These are phyloP conservation scores for Dromiciops gliroides DNA, from an alignment of 2,113 vertebrate species.

Conservation along the genomic window DNA sequence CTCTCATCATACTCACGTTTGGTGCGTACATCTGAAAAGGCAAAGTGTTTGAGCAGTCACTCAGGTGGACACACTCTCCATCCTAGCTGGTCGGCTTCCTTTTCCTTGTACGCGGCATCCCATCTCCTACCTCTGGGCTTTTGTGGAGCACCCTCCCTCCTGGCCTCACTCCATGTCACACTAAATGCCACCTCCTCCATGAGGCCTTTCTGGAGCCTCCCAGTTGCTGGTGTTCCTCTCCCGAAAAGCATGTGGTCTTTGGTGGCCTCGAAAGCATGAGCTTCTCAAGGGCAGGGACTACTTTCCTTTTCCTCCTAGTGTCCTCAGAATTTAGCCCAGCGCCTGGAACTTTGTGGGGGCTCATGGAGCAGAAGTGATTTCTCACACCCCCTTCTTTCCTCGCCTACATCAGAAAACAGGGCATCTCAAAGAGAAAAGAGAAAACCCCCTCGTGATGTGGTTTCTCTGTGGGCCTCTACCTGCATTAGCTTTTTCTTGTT, in stretches of 20 bases:
- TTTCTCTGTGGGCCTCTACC: background rate
- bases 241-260: background rate
- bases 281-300: background rate
- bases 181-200: background rate
- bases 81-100: too few species aligned
- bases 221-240: background rate
- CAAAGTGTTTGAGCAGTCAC: constrained; percentile 27
- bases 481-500: background rate
- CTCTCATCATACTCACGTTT: constrained; percentile 84
- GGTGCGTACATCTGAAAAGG: constrained; percentile 88
- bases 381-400: background rate
- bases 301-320: background rate
- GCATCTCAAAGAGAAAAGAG: background rate
- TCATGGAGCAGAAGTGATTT: background rate
- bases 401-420: background rate
- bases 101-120: too few species aligned
- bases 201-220: background rate
- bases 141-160: background rate
- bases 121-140: too few species aligned
- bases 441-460: background rate
- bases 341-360: too few species aligned
- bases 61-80: background rate
- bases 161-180: background rate
- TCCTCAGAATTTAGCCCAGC: too few species aligned
- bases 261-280: background rate